phyloP scores from a whole-genome alignment of 2,113 vertebrate genomes.

The Nipponia nippon region DNA sequence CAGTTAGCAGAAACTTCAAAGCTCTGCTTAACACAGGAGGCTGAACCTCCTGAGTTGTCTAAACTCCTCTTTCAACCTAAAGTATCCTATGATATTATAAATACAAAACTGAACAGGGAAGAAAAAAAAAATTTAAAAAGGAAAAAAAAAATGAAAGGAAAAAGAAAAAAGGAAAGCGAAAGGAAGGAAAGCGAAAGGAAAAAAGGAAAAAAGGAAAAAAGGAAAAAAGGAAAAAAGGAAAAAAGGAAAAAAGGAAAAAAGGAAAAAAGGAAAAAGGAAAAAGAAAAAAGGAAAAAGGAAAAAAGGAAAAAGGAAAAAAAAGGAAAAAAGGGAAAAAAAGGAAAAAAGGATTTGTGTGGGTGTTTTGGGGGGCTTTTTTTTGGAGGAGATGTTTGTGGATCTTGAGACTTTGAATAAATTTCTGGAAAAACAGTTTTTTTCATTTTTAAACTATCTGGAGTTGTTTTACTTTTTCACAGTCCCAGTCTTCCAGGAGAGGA shows the following conservation, averaged over 20 bases:
- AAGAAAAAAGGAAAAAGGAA: too few relatives aligned
- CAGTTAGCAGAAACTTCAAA: background rate
- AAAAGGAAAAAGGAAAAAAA: too few relatives aligned
- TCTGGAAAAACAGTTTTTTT: background rate
- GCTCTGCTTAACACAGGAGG: background rate
- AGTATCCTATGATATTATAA: background rate
- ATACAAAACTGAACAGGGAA: background rate
- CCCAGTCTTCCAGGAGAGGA: background rate
- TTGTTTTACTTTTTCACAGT: background rate
- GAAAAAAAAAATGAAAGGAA: too few relatives aligned
- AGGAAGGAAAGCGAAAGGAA: too few relatives aligned
- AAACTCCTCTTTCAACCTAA: background rate
- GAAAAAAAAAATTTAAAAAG: background rate
- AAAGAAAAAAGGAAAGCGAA: too few relatives aligned
- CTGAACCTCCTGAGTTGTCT: background rate
- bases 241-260: too few relatives aligned
- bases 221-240: too few relatives aligned
- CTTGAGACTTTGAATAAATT: background rate
- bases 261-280: background rate
- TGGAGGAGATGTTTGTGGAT: accelerated
- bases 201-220: too few relatives aligned
- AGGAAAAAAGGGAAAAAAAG: background rate
- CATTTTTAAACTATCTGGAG: background rate
- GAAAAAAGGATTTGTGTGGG: background rate
- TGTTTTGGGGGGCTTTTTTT: accelerated